phyloP scores from a whole-genome alignment of 2,888 invertebrate species.

The Pasiphila rectangulata region DNA sequence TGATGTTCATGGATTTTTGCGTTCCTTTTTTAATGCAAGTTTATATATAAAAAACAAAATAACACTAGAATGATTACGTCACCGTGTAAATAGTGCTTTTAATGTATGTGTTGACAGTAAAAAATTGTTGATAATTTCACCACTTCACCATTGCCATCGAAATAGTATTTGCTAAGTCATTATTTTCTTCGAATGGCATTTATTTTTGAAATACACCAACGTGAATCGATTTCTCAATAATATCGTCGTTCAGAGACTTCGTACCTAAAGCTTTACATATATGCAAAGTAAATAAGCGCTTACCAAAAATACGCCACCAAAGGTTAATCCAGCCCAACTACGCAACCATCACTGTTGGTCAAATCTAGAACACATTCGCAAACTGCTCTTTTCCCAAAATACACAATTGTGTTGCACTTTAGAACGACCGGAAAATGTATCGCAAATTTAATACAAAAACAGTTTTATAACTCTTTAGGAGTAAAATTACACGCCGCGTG shows the following conservation, averaged over 20 bases:
- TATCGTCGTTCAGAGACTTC: too few species aligned
- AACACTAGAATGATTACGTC: background rate
- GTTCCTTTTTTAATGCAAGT: too few species aligned
- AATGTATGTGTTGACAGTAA: background rate
- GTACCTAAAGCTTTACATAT: too few species aligned
- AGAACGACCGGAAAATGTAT: background rate
- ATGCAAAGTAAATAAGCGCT: background rate
- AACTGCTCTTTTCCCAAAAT: slow-evolving; percentile 18
- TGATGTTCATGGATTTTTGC: background rate
- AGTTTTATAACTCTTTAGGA: slow-evolving; percentile 2
- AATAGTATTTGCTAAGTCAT: slow-evolving; percentile 1
- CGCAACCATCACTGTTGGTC: slow-evolving; percentile 9
- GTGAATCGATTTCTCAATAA: too few species aligned
- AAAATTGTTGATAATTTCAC: slow-evolving; percentile 2
- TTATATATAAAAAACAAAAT: too few species aligned
- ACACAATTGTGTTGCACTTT: slow-evolving; percentile 12
- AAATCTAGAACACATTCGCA: slow-evolving; percentile 14
- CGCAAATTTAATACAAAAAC: background rate
- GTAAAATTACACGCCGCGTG: slow-evolving; percentile 44
- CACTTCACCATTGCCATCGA: background rate
- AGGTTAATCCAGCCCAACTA: slow-evolving; percentile 6
- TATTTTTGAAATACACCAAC: too few species aligned
- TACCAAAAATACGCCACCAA: slow-evolving; percentile 7
- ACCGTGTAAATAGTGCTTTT: background rate
- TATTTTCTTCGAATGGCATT: background rate